Evolutionary conservation across 2,888 invertebrate genomes (phyloP).

Genomic region (Strigamia maritima): DNA sequence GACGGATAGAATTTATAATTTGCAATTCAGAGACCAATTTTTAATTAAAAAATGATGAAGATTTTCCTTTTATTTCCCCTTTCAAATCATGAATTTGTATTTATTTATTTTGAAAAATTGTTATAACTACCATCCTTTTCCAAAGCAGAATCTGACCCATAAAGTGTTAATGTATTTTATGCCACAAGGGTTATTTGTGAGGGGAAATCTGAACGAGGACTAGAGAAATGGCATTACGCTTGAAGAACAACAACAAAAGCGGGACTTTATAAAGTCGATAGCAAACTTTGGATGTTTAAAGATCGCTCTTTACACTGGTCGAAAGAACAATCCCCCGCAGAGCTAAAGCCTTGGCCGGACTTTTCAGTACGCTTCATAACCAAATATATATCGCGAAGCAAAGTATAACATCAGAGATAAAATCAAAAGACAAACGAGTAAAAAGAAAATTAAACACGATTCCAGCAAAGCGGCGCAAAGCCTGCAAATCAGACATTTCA

Average conservation of each 20-base stretch:
- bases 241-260: conserved; percentile 4
- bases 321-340: not conserved
- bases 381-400: not conserved
- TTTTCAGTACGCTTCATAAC: not conserved
- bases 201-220: conserved; percentile 4
- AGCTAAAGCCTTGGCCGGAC: not conserved
- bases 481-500: not conserved
- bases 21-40: not conserved
- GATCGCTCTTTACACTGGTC: not conserved
- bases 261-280: conserved; percentile 4
- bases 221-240: conserved; percentile 4
- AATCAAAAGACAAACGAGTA: not conserved
- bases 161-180: not conserved
- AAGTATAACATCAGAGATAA: not conserved
- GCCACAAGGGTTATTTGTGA: not conserved
- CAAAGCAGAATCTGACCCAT: not conserved
- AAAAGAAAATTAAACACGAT: not conserved
- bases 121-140: not conserved
- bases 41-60: not conserved
- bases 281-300: not conserved
- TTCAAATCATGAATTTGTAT: not conserved
- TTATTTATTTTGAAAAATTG: not conserved
- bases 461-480: not conserved
- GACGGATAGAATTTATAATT: not conserved
- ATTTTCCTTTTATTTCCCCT: not conserved